Base-by-base conservation (phyloP, 2,113 vertebrate genomes). In the Megaceryle maxima region DNA sequence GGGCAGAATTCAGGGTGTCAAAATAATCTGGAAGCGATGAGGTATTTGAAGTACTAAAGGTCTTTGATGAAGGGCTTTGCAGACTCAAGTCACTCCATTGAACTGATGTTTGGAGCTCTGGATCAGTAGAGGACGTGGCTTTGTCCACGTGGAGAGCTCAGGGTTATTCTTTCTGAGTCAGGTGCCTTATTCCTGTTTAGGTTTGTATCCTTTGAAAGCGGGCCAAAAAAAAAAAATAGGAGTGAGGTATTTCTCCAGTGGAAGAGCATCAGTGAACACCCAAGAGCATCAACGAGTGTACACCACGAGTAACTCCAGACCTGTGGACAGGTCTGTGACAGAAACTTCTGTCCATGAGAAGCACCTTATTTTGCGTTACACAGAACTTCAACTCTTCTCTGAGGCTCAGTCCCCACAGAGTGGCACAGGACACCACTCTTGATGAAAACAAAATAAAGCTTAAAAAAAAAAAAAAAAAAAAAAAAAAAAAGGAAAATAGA, bases 401-500 rank as follows among this genome's bases (percentile, higher is more conserved):
- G 6, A 70, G 39, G 31, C 39, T 37, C 53, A 9, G n/a, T 2
- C 21, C 10, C 0, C 0, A 7, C 7, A 25, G 24, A 37, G 22
- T 29, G 5, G 11, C 1, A 26, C 10, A 13, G 62, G 41, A 37
- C 43, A 17, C 6, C 22, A 2, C 31, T 41, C 19, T 11, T 4
- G 4, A 11, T 3, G 15, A 5, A 11, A 5, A 2, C 16, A 29
- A 25, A 46, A 44, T 46, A 5, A 13, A 22, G 20, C 6, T 26
- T 24, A n/a, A 21, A 20, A 9, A 11, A 2, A 24, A 25, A 26
- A 37, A 2, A 24, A 25, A 26, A 37, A 37, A 37, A 37, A 37
- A 44, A 6, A 22, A 35, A 44, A 5, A 10, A 8, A 10, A 29
- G 5, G 6, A 26, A 17, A 28, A 8, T 1, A 2, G 10, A 2